Evolutionary conservation across 2,888 invertebrate genomes (phyloP).

Genomic region (Agelastica alni): DNA sequence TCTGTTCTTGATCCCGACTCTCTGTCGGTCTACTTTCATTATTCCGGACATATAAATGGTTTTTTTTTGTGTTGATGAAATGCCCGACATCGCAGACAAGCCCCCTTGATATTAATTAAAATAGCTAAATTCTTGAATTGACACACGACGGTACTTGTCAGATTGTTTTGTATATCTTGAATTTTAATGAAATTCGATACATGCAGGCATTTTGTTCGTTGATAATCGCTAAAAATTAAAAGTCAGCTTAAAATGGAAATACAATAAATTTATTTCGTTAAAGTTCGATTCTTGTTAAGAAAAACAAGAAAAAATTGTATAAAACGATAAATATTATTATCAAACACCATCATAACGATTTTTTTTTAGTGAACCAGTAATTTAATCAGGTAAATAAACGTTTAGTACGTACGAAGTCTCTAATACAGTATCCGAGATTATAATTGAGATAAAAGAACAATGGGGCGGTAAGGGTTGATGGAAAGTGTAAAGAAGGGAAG

Average conservation of each 20-base stretch:
- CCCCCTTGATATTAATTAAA: slow-evolving; percentile 44
- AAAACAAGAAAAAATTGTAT: no score
- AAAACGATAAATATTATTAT: no score
- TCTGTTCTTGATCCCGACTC: slow-evolving; percentile 27
- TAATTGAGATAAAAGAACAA: slow-evolving; percentile 13
- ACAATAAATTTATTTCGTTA: no score
- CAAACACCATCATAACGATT: no score
- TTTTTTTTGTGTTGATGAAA: slow-evolving; percentile 41
- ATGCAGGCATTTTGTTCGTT: no score
- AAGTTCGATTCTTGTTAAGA: no score
- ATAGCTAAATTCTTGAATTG: slow-evolving; percentile 36
- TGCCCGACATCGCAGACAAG: slow-evolving; percentile 37
- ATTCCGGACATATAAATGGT: slow-evolving; percentile 43
- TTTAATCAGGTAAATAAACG: no score
- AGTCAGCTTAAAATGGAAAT: no score
- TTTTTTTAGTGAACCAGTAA: no score
- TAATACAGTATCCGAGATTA: slow-evolving; percentile 1
- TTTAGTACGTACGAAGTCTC: no score
- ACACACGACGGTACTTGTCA: slow-evolving; percentile 27
- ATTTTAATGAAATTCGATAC: no score
- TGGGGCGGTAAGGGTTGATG: slow-evolving; percentile 27
- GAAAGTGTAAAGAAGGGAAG: slow-evolving; percentile 29
- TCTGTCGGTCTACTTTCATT: slow-evolving; percentile 45
- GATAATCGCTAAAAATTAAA: no score
- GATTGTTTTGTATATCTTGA: slow-evolving; percentile 11